These are phyloP conservation scores for Mactra quadrangularis DNA, from an alignment of 1,140 invertebrate species.

Conservation along the genomic window DNA sequence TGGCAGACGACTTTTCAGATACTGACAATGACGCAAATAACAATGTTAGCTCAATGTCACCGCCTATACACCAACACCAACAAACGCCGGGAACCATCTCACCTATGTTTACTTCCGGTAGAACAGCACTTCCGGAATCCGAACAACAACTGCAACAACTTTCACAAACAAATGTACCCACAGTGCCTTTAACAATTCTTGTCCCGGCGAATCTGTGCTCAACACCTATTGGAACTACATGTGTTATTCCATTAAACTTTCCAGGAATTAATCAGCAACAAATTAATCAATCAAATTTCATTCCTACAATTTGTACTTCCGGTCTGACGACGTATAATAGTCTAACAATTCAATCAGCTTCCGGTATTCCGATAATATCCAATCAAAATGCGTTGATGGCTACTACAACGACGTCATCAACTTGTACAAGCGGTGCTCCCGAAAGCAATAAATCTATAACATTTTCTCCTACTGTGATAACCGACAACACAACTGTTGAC, in stretches of 20 bases:
- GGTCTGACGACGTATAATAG: too few species aligned
- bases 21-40: slow-evolving; percentile 20
- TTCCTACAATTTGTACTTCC: background rate
- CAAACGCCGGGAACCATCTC: background rate
- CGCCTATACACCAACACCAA: background rate
- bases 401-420: too few species aligned
- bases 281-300: background rate
- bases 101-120: background rate
- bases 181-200: slow-evolving; percentile 43
- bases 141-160: background rate
- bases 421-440: too few species aligned
- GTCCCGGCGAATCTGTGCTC: slow-evolving; percentile 48
- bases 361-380: background rate
- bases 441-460: too few species aligned
- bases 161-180: background rate
- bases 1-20: background rate
- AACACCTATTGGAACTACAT: slow-evolving; percentile 11
- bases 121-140: background rate
- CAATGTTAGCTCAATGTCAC: background rate
- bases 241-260: slow-evolving; percentile 32
- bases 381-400: background rate
- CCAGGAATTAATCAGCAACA: background rate
- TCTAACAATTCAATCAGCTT: background rate
- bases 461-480: too few species aligned
- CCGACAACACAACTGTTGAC: too few species aligned